Percentiles rank a stretch among this genome's conserved stretches.
These are phyloP conservation scores for Lasioglossum morio DNA, from an alignment of 2,888 invertebrate species.

Conservation along the genomic window DNA sequence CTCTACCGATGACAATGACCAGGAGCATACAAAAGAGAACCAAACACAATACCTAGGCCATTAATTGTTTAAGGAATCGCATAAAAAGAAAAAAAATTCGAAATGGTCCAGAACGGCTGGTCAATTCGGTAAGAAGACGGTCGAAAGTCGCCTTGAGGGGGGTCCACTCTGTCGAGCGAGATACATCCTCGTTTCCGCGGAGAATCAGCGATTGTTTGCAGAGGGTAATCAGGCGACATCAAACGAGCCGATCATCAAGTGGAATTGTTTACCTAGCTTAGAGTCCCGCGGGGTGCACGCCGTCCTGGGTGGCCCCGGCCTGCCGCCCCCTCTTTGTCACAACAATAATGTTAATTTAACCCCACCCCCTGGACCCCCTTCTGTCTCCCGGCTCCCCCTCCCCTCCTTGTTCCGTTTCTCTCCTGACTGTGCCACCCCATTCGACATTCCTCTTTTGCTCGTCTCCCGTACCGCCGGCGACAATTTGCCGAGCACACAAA, in stretches of 20 bases:
- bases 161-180: not conserved
- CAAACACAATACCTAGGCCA: not conserved
- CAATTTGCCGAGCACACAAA: conserved; percentile 84
- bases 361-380: conserved; percentile 50
- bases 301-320: conserved; percentile 72
- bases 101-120: conserved; percentile 46
- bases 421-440: conserved; percentile 23
- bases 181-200: conserved; percentile 66
- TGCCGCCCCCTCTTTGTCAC: conserved; percentile 80
- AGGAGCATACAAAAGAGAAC: conserved; percentile 11
- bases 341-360: conserved; percentile 85
- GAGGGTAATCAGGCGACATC: conserved; percentile 84
- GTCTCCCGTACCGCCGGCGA: conserved; percentile 75
- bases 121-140: conserved; percentile 46
- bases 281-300: conserved; percentile 73
- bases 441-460: conserved; percentile 59
- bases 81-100: not conserved
- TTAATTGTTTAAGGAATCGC: conserved; percentile 10
- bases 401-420: not conserved
- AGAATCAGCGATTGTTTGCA: conserved; percentile 83
- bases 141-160: conserved; percentile 17
- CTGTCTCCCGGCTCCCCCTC: not conserved
- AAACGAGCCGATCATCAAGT: conserved; percentile 85
- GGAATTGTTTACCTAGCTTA: conserved; percentile 83
- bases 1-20: not conserved